phyloP scores from a whole-genome alignment of 2,113 vertebrate genomes.

The Spheniscus mendiculus region DNA sequence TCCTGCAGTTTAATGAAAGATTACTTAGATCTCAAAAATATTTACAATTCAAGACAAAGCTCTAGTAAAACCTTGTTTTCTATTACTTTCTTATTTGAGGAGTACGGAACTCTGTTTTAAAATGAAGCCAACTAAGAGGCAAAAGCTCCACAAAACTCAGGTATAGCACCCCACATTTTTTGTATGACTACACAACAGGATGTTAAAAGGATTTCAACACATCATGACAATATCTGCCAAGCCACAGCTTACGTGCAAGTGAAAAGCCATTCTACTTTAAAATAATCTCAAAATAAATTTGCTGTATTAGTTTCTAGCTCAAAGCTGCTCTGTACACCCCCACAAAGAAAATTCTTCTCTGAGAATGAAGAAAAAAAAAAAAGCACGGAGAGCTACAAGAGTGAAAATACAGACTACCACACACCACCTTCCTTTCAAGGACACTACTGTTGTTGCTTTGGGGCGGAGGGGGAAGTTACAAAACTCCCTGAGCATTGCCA shows the following conservation, averaged over 20 bases:
- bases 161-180: neutral
- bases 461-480: neutral
- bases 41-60: neutral
- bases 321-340: neutral
- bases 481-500: neutral
- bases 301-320: neutral
- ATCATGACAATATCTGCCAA: neutral
- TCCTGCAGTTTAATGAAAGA: neutral
- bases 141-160: neutral
- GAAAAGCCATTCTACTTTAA: neutral
- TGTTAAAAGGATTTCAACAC: neutral
- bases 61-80: neutral
- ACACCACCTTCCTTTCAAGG: neutral
- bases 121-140: neutral
- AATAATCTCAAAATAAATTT: neutral
- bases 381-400: neutral
- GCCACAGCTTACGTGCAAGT: rapidly evolving
- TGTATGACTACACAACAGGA: neutral
- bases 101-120: neutral
- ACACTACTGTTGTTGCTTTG: neutral
- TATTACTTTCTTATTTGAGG: neutral
- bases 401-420: neutral
- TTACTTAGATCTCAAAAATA: neutral
- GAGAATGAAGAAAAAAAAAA: neutral
- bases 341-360: neutral